A percentile compares a stretch with the other conserved stretches of the same genome.
These are phyloP conservation scores for Phaethornis superciliosus DNA, from an alignment of 2,113 vertebrate species.

Conservation along the genomic window DNA sequence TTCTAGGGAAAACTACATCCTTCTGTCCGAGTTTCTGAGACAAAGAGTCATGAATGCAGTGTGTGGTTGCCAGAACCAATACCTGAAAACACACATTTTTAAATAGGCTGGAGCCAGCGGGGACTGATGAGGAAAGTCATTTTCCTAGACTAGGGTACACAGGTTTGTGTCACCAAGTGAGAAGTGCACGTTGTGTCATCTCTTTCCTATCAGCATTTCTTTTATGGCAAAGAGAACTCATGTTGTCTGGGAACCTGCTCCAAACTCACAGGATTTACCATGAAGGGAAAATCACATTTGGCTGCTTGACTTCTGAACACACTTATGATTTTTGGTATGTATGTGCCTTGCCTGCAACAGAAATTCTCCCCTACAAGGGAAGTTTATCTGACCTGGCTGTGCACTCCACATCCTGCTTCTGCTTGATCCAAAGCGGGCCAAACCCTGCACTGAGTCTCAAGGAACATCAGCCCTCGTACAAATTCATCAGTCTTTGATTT, in stretches of 20 bases:
- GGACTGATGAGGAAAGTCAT: neutral
- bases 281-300: neutral
- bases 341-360: neutral
- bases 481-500: neutral
- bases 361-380: neutral
- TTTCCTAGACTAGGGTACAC: neutral
- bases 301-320: neutral
- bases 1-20: neutral
- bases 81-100: neutral
- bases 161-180: neutral
- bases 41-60: neutral
- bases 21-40: neutral
- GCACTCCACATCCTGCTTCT: neutral
- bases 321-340: neutral
- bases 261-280: neutral
- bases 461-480: neutral
- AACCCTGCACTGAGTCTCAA: neutral
- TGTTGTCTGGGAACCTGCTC: neutral
- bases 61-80: neutral
- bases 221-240: neutral
- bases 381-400: neutral
- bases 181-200: neutral
- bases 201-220: neutral
- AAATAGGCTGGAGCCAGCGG: neutral
- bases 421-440: neutral